These are phyloP conservation scores for Salvelinus fontinalis DNA, from an alignment of 2,113 vertebrate genomes.

Conservation along the genomic window DNA sequence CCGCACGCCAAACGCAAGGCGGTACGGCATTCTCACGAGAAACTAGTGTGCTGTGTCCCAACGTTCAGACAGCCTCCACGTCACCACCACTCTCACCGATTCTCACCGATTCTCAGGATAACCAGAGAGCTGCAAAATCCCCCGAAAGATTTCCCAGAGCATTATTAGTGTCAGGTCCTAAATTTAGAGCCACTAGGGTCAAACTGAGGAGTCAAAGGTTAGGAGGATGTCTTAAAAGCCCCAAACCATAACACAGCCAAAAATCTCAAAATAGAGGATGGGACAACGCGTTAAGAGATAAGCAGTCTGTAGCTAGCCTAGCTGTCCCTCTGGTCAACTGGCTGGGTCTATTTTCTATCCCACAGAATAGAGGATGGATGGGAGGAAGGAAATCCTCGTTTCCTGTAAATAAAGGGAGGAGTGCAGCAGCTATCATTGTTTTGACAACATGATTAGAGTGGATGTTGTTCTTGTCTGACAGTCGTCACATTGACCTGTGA, in stretches of 20 bases:
- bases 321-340: conserved; percentile 46
- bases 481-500: conserved; percentile 36
- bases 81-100: conserved; percentile 38
- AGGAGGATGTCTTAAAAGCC: conserved; percentile 41
- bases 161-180: conserved; percentile 70
- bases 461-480: conserved; percentile 51
- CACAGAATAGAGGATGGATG: conserved; percentile 18
- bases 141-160: conserved; percentile 76
- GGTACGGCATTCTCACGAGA: conserved; percentile 80
- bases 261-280: conserved; percentile 70
- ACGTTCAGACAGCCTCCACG: neutral
- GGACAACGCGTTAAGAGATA: conserved; percentile 42
- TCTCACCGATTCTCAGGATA: conserved; percentile 34
- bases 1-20: conserved; percentile 13
- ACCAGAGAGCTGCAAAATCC: conserved; percentile 72
- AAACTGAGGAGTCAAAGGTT: conserved; percentile 46
- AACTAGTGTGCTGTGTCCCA: conserved; percentile 54
- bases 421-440: conserved; percentile 73
- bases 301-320: conserved; percentile 46
- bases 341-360: conserved; percentile 64
- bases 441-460: conserved; percentile 68
- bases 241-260: conserved; percentile 40
- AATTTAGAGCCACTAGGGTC: conserved; percentile 48
- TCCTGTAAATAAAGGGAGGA: conserved; percentile 78
- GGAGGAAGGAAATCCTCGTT: conserved; percentile 69